Evolutionary conservation across 64 coral and sea anemone genomes (phyloP).

Genomic region (Dendronephthya gigantea): DNA sequence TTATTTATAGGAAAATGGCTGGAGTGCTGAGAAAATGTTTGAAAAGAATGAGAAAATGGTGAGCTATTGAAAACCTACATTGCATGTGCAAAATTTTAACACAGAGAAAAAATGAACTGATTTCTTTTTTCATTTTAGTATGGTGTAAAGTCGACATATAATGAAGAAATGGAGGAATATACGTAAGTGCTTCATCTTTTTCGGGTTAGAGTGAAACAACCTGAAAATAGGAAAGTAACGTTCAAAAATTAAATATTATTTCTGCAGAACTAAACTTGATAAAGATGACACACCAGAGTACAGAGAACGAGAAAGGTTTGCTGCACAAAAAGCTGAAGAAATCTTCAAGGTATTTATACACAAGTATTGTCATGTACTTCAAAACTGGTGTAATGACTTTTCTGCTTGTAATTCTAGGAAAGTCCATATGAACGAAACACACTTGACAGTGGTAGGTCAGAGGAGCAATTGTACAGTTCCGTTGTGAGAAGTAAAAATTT

Average conservation of each 20-base stretch:
- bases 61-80: no score
- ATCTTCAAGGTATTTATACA: background rate
- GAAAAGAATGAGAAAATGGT: background rate
- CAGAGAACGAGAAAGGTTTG: background rate
- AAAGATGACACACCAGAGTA: background rate
- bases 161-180: slow-evolving; percentile 5
- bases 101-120: no score
- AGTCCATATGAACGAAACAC: background rate
- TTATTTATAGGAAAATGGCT: background rate
- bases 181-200: background rate
- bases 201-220: no score
- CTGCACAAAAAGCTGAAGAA: slow-evolving; percentile 11
- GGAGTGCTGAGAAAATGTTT: slow-evolving; percentile 16
- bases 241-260: background rate
- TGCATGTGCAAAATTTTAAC: no score
- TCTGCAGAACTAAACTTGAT: slow-evolving; percentile 1
- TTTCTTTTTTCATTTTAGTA: background rate
- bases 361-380: no score
- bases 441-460: background rate
- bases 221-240: no score
- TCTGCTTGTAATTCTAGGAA: background rate
- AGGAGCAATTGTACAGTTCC: background rate
- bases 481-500: background rate
- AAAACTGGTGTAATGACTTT: background rate
- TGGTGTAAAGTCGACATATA: slow-evolving; percentile 5